A percentile compares a stretch with the other conserved stretches of the same genome.
Conservation (phyloP, 2,888 invertebrate species). For the Chironomus tentans region DNA sequence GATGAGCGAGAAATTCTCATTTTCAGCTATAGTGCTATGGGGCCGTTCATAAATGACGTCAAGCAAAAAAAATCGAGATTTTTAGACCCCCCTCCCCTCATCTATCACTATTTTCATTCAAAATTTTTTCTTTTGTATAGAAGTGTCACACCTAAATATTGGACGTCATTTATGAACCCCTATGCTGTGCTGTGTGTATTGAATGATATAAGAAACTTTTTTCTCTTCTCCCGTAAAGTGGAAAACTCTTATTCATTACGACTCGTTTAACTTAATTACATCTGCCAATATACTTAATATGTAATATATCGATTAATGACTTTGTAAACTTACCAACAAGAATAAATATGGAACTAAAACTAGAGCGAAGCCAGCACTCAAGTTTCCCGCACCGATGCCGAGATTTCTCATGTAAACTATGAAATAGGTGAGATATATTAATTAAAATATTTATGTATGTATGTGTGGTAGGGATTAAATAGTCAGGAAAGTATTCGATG, state of each 20-base stretch:
- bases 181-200: not conserved
- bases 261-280: not conserved
- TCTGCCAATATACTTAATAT: not conserved
- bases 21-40: not conserved
- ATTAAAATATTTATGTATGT: too few relatives aligned
- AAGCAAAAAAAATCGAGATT: too few relatives aligned
- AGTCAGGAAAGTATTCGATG: too few relatives aligned
- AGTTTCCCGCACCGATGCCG: conserved; percentile 64
- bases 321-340: conserved; percentile 54
- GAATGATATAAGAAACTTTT: too few relatives aligned
- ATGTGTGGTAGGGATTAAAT: too few relatives aligned
- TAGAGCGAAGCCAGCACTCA: conserved; percentile 65
- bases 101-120: too few relatives aligned
- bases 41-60: too few relatives aligned
- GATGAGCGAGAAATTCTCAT: not conserved
- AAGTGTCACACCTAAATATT: too few relatives aligned
- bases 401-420: conserved; percentile 56
- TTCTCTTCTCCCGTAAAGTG: not conserved
- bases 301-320: not conserved
- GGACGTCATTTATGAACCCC: too few relatives aligned
- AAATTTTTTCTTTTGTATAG: too few relatives aligned
- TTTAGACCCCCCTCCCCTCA: too few relatives aligned
- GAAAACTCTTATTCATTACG: not conserved
- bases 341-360: conserved; percentile 70
- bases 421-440: conserved; percentile 11